Percentiles rank a stretch among this genome's conserved stretches.
phyloP scores from a whole-genome alignment of 2,797 vertebrate species.

The Lycodopsis pacificus region DNA sequence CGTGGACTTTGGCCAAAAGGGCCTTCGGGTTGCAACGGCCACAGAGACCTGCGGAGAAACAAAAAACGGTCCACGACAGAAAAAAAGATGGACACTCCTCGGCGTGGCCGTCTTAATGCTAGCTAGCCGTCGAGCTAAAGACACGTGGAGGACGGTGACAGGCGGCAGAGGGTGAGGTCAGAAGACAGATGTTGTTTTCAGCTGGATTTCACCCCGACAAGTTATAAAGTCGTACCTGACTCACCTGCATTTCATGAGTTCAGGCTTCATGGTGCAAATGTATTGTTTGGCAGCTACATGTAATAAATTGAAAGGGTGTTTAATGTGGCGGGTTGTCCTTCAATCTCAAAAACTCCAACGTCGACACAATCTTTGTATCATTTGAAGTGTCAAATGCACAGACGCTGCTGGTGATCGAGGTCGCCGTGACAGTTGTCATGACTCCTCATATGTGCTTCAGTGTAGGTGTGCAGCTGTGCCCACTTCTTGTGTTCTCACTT shows the following conservation, averaged over 20 bases:
- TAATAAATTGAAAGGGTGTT: background rate
- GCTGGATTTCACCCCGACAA: background rate
- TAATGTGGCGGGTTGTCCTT: background rate
- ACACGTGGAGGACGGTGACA: background rate
- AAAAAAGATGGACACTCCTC: constrained; percentile 40
- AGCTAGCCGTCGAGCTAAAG: background rate
- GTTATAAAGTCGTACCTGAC: background rate
- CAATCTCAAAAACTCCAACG: background rate
- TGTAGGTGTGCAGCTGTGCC: background rate
- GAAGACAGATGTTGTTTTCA: background rate
- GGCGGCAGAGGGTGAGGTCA: background rate
- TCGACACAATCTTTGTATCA: background rate
- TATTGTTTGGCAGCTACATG: background rate
- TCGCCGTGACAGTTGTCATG: background rate
- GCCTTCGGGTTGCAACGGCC: constrained; percentile 87
- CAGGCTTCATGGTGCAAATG: background rate
- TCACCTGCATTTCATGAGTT: background rate
- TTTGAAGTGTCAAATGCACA: constrained; percentile 18
- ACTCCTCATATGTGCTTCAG: background rate
- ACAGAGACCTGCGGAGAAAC: constrained; percentile 75
- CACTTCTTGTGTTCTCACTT: background rate
- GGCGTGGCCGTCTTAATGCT: background rate
- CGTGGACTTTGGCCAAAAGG: constrained; percentile 95
- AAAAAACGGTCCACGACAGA: constrained; percentile 66
- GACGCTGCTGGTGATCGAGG: constrained; percentile 57